Conservation (phyloP, 2,797 vertebrate genomes). For the Amazona finschi region DNA sequence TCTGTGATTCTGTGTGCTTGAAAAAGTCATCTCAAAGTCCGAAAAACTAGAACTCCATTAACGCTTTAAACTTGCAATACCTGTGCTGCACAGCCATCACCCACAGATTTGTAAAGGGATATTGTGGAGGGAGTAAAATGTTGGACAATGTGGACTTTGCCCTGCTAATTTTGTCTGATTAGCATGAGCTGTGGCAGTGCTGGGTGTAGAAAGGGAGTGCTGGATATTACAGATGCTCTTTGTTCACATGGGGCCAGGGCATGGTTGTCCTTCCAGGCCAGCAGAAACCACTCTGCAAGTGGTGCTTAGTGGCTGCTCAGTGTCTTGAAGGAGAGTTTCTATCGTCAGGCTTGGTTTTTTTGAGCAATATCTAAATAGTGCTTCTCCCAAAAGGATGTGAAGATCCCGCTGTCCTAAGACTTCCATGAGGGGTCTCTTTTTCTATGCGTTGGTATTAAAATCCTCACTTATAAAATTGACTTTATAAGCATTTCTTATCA, state of each 20-base stretch:
- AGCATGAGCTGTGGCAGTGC: neutral
- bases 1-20: neutral
- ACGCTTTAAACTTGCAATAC: neutral
- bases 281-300: neutral
- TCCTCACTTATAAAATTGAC: neutral
- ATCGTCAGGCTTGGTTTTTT: neutral
- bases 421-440: neutral
- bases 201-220: neutral
- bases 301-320: neutral
- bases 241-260: accelerated
- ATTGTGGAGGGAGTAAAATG: neutral
- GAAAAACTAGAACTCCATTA: neutral
- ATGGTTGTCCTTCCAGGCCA: neutral
- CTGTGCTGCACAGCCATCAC: neutral
- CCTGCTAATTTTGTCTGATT: neutral
- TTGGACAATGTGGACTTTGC: neutral
- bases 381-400: neutral
- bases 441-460: neutral
- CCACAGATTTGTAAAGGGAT: neutral
- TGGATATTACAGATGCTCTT: neutral
- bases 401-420: neutral
- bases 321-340: neutral
- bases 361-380: neutral
- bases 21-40: neutral
- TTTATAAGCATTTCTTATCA: neutral